Base-by-base conservation (phyloP, 1,140 invertebrate genomes). In the Brachionus plicatilis region DNA sequence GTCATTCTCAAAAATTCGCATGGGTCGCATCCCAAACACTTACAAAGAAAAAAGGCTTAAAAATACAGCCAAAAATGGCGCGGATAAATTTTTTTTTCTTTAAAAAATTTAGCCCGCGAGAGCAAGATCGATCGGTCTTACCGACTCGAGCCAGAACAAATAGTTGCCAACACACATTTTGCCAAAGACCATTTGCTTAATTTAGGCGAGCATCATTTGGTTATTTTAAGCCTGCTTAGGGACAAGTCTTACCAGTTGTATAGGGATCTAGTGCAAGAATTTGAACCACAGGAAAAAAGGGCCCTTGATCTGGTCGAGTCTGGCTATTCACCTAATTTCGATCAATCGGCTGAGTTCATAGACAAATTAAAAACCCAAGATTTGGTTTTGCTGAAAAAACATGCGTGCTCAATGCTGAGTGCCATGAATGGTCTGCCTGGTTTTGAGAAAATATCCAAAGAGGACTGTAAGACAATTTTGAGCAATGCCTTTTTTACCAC, bases 11-110 rank as follows among this genome's bases (percentile, higher is more conserved):
- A 88, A 88, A 45, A 68, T 78, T 50, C 14, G 47, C 7, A 89
- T 90, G 88, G 89, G 89, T 11, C 86, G 88, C 29, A 89, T 90
- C 70, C 89, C 89, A 20, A 89, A 90, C 79, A 68, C 87, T 11
- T 86, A 88, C 29, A 89, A 88, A 85, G 87, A 88, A 60, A 68
- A 65, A 20, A 29, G 37, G 20, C 43, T n/a, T 2, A 82, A 82
- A 82, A 82, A 65, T n/a, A 12, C 12, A 12, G 3, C 7, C 1
- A 65, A 37, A 24, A 33, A 53, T 65, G 1, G 7, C 2, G 17
- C n/a, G 20, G 17, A 60, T 8, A 53, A 76, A 11, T 29, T 11
- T 41, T 45, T 14, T 33, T 43, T 37, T 65, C 24, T 0, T 29
- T 82, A 43, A 43, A 75, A 75, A 45, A 75, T 43, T 6, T 75